Percentiles rank a stretch among this genome's conserved stretches.
phyloP scores from a whole-genome alignment of 1,140 invertebrate genomes.

The Lamellibrachia luymesi region DNA sequence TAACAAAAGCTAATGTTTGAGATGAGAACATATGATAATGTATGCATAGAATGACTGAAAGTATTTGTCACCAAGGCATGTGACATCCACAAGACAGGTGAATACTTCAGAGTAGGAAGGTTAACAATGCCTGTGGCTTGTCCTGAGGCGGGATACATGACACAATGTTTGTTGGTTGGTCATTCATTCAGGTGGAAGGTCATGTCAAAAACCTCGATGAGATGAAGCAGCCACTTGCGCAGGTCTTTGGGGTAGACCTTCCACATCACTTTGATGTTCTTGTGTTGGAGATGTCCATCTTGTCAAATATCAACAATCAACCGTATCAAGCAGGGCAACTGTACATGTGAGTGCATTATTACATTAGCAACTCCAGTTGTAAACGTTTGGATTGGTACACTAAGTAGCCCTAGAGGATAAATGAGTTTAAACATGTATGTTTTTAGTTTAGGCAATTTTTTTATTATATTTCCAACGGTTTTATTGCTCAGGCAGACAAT shows the following conservation, averaged over 20 bases:
- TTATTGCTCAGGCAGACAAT: too few relatives aligned
- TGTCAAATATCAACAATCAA: constrained; percentile 8
- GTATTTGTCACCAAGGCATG: neutral
- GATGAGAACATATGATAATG: neutral
- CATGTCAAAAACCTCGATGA: constrained; percentile 55
- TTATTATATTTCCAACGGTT: too few relatives aligned
- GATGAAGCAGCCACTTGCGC: constrained; percentile 48
- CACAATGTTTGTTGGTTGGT: constrained; percentile 47
- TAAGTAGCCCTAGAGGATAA: too few relatives aligned
- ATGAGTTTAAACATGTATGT: too few relatives aligned
- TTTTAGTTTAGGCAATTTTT: too few relatives aligned
- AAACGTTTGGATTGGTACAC: too few relatives aligned
- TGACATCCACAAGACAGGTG: neutral
- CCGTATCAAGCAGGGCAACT: too few relatives aligned
- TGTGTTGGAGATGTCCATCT: constrained; percentile 44
- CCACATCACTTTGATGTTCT: constrained; percentile 47
- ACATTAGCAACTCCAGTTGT: too few relatives aligned
- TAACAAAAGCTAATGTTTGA: neutral
- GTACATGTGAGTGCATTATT: too few relatives aligned
- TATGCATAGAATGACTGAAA: neutral
- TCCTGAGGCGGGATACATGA: constrained; percentile 44
- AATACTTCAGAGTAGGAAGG: neutral
- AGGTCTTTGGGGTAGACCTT: constrained; percentile 41
- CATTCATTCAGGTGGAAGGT: constrained; percentile 50
- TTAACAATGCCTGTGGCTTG: constrained; percentile 15